Base-by-base conservation (phyloP, 2,888 invertebrate genomes). In the Apamea epomidion region DNA sequence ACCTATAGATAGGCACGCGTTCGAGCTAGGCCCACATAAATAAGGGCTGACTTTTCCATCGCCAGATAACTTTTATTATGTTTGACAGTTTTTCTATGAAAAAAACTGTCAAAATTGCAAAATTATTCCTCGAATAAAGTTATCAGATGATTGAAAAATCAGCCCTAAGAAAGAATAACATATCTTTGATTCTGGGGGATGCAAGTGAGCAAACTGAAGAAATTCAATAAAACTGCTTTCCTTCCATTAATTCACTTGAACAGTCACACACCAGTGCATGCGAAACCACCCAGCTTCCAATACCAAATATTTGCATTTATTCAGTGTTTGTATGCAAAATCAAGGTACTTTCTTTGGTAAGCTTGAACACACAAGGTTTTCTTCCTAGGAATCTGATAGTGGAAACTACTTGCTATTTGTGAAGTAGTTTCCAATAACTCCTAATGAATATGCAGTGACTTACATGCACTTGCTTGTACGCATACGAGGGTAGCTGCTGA, bases 221-320 rank as follows among this genome's bases (percentile, higher is more conserved):
- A 62, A 58, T 62, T 48, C 4, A 64, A 42, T 51, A 29, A 72
- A 65, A 21, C 29, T 25, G 3, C 6, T 45, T 65, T 58, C 1
- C 10, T 16, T 29, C 8, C 21, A 37, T 45, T 25, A 7, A 21
- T 80, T 71, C 37, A 14, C 32, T 29, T 21, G 5, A 62, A 54
- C 29, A 62, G 54, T 60, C 60, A 73, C 75, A 81, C 75, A 69
- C 70, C 60, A 69, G 37, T 65, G 73, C 65, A 85, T 37, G 37
- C 45, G 6, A 62, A 81, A 6, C 51, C 21, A 51, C n/a, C n/a
- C 67, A 74, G 51, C 51, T 71, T n/a, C 48, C 51, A 73, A 58
- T 25, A 73, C 51, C 48, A 54, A 74, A 45, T 82, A 78, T 72
- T 82, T 72, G 68, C 83, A 86, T 86, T 77, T 75, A 83, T 78